Conservation (phyloP, 2,797 vertebrate genomes). For the Pseudotriccus pelzelni region DNA sequence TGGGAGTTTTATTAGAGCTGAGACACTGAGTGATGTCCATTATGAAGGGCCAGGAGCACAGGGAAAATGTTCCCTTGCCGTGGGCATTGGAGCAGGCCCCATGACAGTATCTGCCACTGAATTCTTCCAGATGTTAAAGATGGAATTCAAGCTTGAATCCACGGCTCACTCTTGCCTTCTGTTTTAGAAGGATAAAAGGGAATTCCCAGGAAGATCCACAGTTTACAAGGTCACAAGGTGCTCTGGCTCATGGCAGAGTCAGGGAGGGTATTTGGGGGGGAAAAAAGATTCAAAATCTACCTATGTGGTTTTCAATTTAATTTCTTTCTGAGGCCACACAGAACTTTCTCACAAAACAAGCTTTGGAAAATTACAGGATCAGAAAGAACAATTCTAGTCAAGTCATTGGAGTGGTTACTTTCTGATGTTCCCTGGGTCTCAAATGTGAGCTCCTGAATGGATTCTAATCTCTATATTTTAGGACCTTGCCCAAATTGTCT, state of each 20-base stretch:
- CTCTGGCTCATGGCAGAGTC: not conserved
- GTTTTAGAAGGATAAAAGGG: not conserved
- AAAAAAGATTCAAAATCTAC: not conserved
- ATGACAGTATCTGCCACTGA: not conserved
- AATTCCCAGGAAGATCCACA: not conserved
- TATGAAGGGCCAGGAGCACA: not conserved
- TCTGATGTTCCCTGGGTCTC: not conserved
- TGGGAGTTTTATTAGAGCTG: not conserved
- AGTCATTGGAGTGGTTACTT: not conserved
- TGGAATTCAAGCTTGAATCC: not conserved
- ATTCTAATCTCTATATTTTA: not conserved
- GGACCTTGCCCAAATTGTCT: not conserved
- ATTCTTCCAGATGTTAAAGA: not conserved
- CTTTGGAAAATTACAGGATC: not conserved
- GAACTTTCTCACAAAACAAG: not conserved
- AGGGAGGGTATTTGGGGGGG: rapidly evolving
- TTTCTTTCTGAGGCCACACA: not conserved
- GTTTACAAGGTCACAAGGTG: not conserved
- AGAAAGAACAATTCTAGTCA: not conserved
- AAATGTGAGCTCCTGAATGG: not conserved
- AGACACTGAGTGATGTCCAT: not conserved
- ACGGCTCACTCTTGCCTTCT: not conserved
- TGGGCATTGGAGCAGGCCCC: not conserved
- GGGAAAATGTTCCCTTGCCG: not conserved
- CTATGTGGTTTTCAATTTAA: not conserved